Percentiles rank a stretch among this genome's conserved stretches.
Evolutionary conservation across 2,797 vertebrate genomes (phyloP).

Genomic region (Trematomus bernacchii): DNA sequence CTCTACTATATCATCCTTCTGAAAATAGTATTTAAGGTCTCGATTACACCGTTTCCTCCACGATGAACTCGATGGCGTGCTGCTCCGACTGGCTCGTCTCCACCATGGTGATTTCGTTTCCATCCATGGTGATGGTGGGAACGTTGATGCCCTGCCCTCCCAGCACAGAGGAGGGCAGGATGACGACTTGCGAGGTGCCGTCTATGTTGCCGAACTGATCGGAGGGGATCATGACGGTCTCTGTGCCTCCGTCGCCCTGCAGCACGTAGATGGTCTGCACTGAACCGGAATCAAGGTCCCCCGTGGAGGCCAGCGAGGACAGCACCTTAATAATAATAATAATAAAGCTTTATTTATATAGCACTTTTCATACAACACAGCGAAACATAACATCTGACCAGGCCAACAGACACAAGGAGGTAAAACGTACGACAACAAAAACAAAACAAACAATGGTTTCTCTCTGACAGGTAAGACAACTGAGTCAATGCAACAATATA

Average conservation of each 20-base stretch:
- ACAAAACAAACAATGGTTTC: too few relatives aligned
- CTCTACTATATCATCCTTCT: not conserved
- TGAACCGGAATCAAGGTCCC: conserved; percentile 70
- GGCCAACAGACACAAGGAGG: too few relatives aligned
- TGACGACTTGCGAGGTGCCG: conserved; percentile 84
- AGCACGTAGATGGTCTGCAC: conserved; percentile 87
- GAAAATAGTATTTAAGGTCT: not conserved
- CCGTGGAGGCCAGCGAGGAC: conserved; percentile 81
- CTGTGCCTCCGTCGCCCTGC: conserved; percentile 72
- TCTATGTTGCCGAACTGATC: conserved; percentile 79
- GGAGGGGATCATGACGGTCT: conserved; percentile 80
- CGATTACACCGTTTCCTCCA: conserved; percentile 83
- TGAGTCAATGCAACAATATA: too few relatives aligned
- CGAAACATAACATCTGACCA: too few relatives aligned
- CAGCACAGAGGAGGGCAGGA: conserved; percentile 83
- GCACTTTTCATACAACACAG: too few relatives aligned
- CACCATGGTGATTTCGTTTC: conserved; percentile 81
- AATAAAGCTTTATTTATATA: too few relatives aligned
- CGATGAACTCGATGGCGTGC: conserved; percentile 87
- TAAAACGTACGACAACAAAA: too few relatives aligned
- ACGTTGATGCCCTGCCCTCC: conserved; percentile 75
- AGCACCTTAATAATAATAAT: conserved; percentile 59
- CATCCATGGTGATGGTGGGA: conserved; percentile 79
- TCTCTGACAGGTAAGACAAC: too few relatives aligned
- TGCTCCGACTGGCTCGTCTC: conserved; percentile 79